phyloP scores from a whole-genome alignment of 2,113 vertebrate genomes.

The Carassius gibelio region DNA sequence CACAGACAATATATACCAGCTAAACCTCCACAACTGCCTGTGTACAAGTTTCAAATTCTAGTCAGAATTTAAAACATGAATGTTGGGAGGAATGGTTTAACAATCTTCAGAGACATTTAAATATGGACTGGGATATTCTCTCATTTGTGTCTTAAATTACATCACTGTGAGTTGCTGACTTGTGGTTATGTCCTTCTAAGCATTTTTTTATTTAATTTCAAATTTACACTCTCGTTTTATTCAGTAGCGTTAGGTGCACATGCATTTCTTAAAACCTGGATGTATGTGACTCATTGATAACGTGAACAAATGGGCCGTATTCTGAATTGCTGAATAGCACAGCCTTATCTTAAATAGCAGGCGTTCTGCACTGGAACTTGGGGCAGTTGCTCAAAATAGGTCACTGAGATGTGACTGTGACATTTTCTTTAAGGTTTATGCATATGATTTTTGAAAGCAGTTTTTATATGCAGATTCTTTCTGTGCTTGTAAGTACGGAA shows the following conservation, averaged over 20 bases:
- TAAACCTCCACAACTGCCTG: conserved; percentile 47
- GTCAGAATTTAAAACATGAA: not conserved
- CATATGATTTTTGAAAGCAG: not conserved
- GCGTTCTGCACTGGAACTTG: not conserved
- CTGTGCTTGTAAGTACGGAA: not conserved
- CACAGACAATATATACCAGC: conserved; percentile 22
- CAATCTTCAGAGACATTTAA: not conserved
- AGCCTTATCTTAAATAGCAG: conserved; percentile 43
- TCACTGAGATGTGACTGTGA: not conserved
- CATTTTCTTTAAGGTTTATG: conserved; percentile 19
- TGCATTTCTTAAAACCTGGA: conserved; percentile 17
- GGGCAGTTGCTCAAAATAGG: not conserved
- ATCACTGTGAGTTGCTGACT: not conserved
- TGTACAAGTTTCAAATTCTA: not conserved
- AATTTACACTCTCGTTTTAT: not conserved
- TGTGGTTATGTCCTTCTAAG: not conserved
- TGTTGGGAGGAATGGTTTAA: not conserved
- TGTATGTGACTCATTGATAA: conserved; percentile 33
- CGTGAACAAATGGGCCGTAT: not conserved
- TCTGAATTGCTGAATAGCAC: not conserved
- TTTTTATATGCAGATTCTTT: conserved; percentile 7
- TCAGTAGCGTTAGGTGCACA: not conserved
- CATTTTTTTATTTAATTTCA: not conserved
- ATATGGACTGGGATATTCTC: not conserved
- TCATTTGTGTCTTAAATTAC: not conserved